A percentile compares a stretch with the other conserved stretches of the same genome.
phyloP scores from a whole-genome alignment of 1,140 invertebrate species.

The Bemisia tabaci region DNA sequence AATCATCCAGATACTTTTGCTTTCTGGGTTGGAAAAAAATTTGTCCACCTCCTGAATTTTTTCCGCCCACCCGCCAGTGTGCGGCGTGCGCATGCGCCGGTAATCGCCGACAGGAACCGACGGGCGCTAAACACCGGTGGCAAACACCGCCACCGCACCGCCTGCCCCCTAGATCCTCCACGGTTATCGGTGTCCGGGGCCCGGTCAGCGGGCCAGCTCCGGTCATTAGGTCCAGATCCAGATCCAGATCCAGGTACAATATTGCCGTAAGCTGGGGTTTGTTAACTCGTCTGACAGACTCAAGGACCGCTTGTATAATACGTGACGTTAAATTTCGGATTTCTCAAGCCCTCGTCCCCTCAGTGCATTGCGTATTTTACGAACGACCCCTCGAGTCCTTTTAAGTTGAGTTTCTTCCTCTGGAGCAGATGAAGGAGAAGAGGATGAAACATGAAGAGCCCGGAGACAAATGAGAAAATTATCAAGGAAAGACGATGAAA shows the following conservation, averaged over 20 bases:
- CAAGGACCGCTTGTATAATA: constrained; percentile 1
- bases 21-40: no score
- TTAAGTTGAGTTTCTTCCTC: no score
- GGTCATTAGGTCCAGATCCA: constrained; percentile 21
- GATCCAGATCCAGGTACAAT: constrained; percentile 18
- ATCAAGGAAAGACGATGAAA: no score
- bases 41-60: no score
- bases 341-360: constrained; percentile 16
- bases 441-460: no score
- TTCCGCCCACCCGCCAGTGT: no score
- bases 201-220: constrained; percentile 19
- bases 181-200: not conserved
- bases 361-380: constrained; percentile 23
- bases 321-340: no score
- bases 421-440: no score
- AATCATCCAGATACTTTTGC: no score
- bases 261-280: constrained; percentile 4
- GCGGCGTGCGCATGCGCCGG: constrained; percentile 51
- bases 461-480: no score
- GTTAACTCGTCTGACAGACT: not conserved
- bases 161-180: constrained; percentile 15
- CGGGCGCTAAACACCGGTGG: constrained; percentile 48
- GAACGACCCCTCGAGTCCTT: constrained; percentile 18
- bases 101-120: constrained; percentile 92
- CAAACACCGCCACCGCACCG: constrained; percentile 16